A percentile compares a stretch with the other conserved stretches of the same genome.
phyloP scores from a whole-genome alignment of 2,797 vertebrate species.

The Nasua narica region DNA sequence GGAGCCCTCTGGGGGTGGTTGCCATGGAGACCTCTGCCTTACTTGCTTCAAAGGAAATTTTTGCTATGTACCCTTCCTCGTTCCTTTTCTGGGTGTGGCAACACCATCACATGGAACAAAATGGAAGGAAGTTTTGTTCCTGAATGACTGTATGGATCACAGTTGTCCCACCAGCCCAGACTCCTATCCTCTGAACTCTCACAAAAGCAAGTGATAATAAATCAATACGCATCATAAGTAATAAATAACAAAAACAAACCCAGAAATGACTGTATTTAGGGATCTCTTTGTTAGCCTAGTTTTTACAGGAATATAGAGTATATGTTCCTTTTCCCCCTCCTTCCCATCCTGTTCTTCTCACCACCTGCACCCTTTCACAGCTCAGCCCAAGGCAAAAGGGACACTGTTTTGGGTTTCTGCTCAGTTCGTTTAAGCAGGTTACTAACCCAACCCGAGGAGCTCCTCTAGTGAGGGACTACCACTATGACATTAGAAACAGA shows the following conservation, averaged over 20 bases:
- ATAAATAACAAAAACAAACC: background rate
- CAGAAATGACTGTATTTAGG: background rate
- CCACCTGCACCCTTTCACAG: background rate
- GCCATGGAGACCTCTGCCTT: background rate
- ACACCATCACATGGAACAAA: background rate
- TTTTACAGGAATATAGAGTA: accelerated
- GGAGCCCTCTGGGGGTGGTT: background rate
- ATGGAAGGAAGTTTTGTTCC: background rate
- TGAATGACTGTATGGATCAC: background rate
- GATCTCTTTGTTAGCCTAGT: background rate
- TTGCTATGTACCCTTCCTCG: background rate
- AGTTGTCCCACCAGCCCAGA: background rate
- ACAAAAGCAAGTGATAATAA: background rate
- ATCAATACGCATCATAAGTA: background rate
- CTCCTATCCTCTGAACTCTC: background rate
- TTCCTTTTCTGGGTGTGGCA: no score
- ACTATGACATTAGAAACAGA: background rate
- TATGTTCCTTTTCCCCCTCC: background rate
- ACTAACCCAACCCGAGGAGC: background rate
- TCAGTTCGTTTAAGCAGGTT: background rate
- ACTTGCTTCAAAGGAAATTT: background rate
- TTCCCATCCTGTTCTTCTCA: background rate
- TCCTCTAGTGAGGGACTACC: background rate
- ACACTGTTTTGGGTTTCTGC: background rate
- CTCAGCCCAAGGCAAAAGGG: background rate